These are phyloP conservation scores for Cygnus buccinator DNA, from an alignment of 2,113 vertebrate genomes.

Conservation along the genomic window DNA sequence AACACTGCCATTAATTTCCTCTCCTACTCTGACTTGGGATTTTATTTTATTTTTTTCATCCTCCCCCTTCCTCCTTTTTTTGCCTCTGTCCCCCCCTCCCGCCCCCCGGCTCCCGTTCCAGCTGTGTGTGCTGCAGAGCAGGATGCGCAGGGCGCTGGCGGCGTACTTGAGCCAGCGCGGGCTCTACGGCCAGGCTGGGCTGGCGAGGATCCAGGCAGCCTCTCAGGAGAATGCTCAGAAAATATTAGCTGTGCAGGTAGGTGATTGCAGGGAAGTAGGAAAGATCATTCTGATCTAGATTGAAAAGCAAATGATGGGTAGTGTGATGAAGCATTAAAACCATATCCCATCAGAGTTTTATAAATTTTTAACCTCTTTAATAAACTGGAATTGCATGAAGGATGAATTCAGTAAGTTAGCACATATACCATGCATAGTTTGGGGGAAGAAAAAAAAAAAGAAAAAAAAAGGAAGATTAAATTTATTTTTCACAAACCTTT, in stretches of 20 bases:
- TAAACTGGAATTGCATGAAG: constrained; percentile 84
- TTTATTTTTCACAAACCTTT: constrained; percentile 68
- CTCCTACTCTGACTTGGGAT: constrained; percentile 90
- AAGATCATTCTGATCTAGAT: constrained; percentile 83
- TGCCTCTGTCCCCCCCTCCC: constrained; percentile 22
- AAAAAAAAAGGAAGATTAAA: constrained; percentile 34
- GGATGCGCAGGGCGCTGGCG: constrained; percentile 81
- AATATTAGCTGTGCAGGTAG: constrained; percentile 97
- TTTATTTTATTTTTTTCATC: constrained; percentile 56
- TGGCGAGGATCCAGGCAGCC: constrained; percentile 89
- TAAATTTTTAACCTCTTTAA: constrained; percentile 88
- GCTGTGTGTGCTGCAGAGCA: constrained; percentile 88
- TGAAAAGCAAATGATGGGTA: constrained; percentile 87
- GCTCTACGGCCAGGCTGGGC: constrained; percentile 85
- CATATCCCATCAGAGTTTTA: constrained; percentile 85
- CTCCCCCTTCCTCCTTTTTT: constrained; percentile 9
- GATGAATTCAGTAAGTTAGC: constrained; percentile 80
- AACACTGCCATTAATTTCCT: constrained; percentile 99
- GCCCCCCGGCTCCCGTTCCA: constrained; percentile 37
- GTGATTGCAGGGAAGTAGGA: constrained; percentile 82
- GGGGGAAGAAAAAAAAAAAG: neutral
- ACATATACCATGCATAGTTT: constrained; percentile 61
- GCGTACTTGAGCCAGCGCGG: constrained; percentile 82
- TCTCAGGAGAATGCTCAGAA: constrained; percentile 91
- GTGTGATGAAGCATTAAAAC: constrained; percentile 86